Evolutionary conservation across 64 coral and sea anemone species (phyloP), one percentile per base, ranked within the genome.

Genomic region (Catalaphyllia jardinei): DNA sequence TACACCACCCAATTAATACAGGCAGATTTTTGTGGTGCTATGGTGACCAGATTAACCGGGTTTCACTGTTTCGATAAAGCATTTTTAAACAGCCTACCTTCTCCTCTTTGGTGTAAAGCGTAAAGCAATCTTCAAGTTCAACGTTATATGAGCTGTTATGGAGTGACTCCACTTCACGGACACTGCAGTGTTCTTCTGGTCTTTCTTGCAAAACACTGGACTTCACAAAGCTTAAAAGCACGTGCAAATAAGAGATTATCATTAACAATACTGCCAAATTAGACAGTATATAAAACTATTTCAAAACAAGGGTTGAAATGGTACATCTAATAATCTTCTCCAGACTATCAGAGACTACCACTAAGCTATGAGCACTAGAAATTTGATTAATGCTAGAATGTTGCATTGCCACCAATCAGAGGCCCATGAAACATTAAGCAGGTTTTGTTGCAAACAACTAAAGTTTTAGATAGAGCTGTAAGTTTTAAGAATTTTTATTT

Each of bases 51-150:
- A 15, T 19, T 22, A 63, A 63, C 4, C 9, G 22, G 22, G 22
- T 31, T 67, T 11, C 22, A 7, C 33, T 35, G 33, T 35, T 35
- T 35, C 33, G 3, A 1, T 35, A 3, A 35, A 3, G 33, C 33
- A 35, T 35, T 35, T 35, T 1, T 35, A 35, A 35, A 3, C 33
- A 35, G 14, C 22, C 20, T 80, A 98, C 95, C 95, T 91, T 73
- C 72, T 98, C 95, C 30, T 98, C 88, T 86, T 89, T 91, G 9
- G 95, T 98, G 86, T 98, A 98, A 10, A 98, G 80, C 16, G 60
- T 82, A 6, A 98, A 88, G 59, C 95, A 98, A 62, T 98, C 92
- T 64, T 98, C 88, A 10, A 98, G 79, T 22, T 75, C 71, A 50
- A 94, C 95, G 67, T 54, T 63, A 24, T 94, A 86, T 52, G 93